Base-by-base conservation (phyloP, 1,140 invertebrate species). In the Zaprionus lachaisei region DNA sequence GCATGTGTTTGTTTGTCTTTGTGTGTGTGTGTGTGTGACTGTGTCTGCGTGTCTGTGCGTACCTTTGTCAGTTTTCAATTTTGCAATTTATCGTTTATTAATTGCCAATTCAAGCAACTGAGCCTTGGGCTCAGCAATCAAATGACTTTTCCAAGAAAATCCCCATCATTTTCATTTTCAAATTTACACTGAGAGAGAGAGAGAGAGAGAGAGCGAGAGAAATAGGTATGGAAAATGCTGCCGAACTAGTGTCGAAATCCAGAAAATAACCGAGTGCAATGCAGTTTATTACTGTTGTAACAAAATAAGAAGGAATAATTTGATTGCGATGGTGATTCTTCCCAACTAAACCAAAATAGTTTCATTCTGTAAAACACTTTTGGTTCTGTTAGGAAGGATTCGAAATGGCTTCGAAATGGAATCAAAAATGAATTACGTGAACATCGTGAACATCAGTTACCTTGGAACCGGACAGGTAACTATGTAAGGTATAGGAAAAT, bases 1-100 rank as follows among this genome's bases (percentile, higher is more conserved):
- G 34, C 11, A 4, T 24, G 20, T 60, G 31, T 74, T 38, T 70
- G 73, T 2, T 0, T 49, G 1, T 49, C 7, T 62, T 6, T 62
- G 12, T 41, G 41, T 70, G 63, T 38, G 58, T 72, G 49, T 70
- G 72, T 64, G 69, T 66, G 31, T 41, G 47, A n/a, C n/a, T 20
- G 38, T 7, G 41, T 31, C 22, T 41, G 47, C 20, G 38, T 9
- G 41, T 24, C 20, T 26, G 38, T 26, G 44, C 22, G 37, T 61
- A 38, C 51, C 14, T 44, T 47, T 72, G 68, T 55, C 60, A 70
- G 81, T 73, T 83, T 74, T 77, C 62, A 80, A 77, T 72, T 77
- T 75, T 31, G 17, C 83, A 72, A 72, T 78, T 71, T 78, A 54
- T 72, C 83, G 81, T 87, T 87, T 87, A 87, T 89, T 87, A 87